Percentiles rank a stretch among this genome's conserved stretches.
Conservation (phyloP, 2,888 invertebrate genomes). For the Amphimallon solstitiale region DNA sequence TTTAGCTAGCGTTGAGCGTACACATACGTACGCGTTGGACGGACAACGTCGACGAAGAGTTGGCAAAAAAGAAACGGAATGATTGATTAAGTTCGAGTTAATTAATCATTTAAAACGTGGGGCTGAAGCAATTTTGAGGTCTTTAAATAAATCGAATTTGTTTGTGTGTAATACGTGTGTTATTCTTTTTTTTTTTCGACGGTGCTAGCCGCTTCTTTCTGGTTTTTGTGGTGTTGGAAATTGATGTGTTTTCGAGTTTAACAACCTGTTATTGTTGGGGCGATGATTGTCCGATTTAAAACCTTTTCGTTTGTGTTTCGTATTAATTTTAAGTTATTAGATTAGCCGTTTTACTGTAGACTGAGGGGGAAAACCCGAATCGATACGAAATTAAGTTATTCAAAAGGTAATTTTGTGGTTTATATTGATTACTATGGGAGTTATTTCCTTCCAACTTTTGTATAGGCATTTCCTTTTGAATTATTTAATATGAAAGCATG, state of each 20-base stretch:
- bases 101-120: constrained; percentile 27
- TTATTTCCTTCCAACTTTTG: no score
- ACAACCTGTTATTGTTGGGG: constrained; percentile 28
- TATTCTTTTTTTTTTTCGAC: constrained; percentile 7
- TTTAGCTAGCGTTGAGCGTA: no score
- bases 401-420: background rate
- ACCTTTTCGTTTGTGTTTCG: constrained; percentile 7
- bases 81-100: constrained; percentile 22
- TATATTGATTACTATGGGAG: no score
- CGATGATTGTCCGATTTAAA: constrained; percentile 8
- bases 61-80: background rate
- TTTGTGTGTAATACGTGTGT: constrained; percentile 17
- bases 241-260: constrained; percentile 16
- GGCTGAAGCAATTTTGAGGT: constrained; percentile 24
- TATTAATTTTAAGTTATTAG: constrained; percentile 13
- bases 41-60: no score
- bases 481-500: no score
- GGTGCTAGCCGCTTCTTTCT: background rate
- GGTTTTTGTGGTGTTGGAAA: background rate
- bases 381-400: constrained; percentile 2
- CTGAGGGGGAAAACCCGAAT: background rate
- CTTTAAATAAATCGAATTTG: constrained; percentile 34
- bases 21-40: no score
- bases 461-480: no score
- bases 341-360: background rate